phyloP scores from a whole-genome alignment of 2,888 invertebrate species.

The Orthosia gothica region DNA sequence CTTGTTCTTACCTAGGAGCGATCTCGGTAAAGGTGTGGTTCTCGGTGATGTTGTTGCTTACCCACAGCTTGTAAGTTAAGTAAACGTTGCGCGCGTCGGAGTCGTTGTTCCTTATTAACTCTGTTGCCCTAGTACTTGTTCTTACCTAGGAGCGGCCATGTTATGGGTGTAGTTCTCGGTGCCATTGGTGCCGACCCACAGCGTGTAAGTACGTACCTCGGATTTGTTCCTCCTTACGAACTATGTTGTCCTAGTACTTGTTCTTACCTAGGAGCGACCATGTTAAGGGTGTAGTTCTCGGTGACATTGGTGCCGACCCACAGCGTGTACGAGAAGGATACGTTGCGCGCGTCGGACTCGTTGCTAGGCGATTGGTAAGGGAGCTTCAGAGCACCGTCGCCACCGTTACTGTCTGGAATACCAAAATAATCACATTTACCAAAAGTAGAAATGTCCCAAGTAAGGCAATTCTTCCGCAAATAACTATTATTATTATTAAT shows the following conservation, averaged over 20 bases:
- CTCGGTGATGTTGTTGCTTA: too few relatives aligned
- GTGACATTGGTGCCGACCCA: constrained; percentile 97
- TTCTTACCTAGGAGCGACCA: constrained; percentile 94
- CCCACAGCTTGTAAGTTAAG: too few relatives aligned
- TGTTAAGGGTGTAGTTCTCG: constrained; percentile 95
- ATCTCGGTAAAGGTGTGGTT: too few relatives aligned
- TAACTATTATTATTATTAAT: too few relatives aligned
- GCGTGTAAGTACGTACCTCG: constrained; percentile 95
- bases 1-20: too few relatives aligned
- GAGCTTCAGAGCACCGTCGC: constrained; percentile 86
- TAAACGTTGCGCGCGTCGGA: constrained; percentile 92
- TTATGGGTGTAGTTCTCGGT: constrained; percentile 96
- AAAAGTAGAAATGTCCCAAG: background rate
- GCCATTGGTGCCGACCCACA: constrained; percentile 97
- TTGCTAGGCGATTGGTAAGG: constrained; percentile 89
- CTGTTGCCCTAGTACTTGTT: background rate
- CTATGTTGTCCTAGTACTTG: background rate
- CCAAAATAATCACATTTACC: background rate
- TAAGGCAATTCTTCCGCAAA: too few relatives aligned
- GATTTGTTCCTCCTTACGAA: constrained; percentile 86
- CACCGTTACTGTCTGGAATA: constrained; percentile 86
- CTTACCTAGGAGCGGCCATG: constrained; percentile 94
- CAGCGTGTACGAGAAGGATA: constrained; percentile 96
- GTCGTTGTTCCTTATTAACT: constrained; percentile 80
- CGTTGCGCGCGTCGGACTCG: constrained; percentile 93